Evolutionary conservation across 2,888 invertebrate species (phyloP).

Genomic region (Poecilus cupreus): DNA sequence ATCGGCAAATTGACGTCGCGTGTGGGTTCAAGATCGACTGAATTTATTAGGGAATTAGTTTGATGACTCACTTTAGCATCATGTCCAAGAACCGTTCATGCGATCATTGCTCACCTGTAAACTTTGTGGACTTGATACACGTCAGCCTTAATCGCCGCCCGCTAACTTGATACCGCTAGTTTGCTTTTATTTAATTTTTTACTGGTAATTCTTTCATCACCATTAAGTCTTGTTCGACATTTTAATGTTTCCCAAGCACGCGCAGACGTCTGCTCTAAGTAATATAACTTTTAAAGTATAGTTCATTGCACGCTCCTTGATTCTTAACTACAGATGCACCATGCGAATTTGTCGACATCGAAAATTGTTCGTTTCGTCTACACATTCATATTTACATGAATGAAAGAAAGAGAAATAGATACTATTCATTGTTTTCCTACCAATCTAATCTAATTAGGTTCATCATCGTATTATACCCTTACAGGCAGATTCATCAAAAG

Average conservation of each 20-base stretch:
- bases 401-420: no score
- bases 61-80: constrained; percentile 47
- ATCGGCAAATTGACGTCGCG: constrained; percentile 36
- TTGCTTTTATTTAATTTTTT: constrained; percentile 31
- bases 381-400: no score
- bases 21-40: constrained; percentile 9
- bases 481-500: no score
- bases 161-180: constrained; percentile 25
- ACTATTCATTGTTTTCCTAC: no score
- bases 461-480: no score
- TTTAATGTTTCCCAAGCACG: constrained; percentile 16
- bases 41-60: constrained; percentile 51
- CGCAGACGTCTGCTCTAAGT: not conserved
- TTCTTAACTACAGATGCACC: no score
- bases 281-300: not conserved
- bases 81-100: constrained; percentile 30
- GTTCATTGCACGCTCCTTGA: not conserved
- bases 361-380: no score
- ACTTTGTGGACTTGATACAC: constrained; percentile 29
- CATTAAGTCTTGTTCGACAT: constrained; percentile 28
- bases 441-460: no score
- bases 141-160: constrained; percentile 17
- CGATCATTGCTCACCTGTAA: constrained; percentile 34
- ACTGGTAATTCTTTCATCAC: constrained; percentile 41
- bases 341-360: no score